Conservation (phyloP, 2,113 vertebrate genomes). For the Myiopsitta monachus region DNA sequence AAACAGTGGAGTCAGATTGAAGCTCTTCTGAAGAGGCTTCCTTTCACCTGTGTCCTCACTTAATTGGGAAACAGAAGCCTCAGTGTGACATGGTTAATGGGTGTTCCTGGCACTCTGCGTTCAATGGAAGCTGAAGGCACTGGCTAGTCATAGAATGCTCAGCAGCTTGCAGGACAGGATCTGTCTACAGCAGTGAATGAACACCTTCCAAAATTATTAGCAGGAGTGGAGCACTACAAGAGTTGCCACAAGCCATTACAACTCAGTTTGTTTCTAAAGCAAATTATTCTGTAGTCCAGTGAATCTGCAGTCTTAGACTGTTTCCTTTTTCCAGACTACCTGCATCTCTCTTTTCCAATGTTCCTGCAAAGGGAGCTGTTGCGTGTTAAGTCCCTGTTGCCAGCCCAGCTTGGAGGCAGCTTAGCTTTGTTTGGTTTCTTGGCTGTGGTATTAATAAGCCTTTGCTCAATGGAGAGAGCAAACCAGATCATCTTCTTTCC, state of each 20-base stretch:
- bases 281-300: not conserved
- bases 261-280: not conserved
- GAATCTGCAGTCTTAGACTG: not conserved
- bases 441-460: not conserved
- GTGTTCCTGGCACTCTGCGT: not conserved
- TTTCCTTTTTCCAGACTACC: not conserved
- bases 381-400: not conserved
- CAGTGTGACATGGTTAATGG: not conserved
- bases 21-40: not conserved
- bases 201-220: not conserved
- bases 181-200: not conserved
- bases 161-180: not conserved
- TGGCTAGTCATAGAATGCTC: too few relatives aligned
- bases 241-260: not conserved
- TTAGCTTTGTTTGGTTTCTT: not conserved
- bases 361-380: not conserved
- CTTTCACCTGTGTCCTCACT: not conserved
- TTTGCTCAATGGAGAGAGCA: not conserved
- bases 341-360: not conserved
- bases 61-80: not conserved
- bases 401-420: not conserved
- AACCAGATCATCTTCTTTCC: not conserved
- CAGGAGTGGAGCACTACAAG: not conserved
- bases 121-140: not conserved
- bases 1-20: not conserved